Evolutionary conservation across 2,888 invertebrate species (phyloP).

Genomic region (Himalopsyche tibetana): DNA sequence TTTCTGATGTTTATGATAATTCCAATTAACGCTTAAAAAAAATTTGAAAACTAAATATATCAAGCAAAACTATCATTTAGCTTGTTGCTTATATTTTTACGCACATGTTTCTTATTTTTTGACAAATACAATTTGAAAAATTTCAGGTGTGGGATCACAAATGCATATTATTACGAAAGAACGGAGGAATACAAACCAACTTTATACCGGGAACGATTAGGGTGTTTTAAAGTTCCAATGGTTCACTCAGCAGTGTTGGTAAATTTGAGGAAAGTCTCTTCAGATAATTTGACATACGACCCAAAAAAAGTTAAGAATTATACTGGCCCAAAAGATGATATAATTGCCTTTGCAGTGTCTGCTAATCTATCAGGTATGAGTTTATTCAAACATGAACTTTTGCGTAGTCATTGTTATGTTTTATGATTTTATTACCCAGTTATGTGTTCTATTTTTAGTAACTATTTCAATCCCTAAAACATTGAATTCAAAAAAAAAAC

Average conservation of each 20-base stretch:
- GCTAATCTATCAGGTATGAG: constrained; percentile 81
- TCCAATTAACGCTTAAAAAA: no score
- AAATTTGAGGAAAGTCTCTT: constrained; percentile 78
- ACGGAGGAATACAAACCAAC: constrained; percentile 91
- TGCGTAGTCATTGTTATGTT: background rate
- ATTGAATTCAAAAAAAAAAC: background rate
- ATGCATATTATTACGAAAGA: constrained; percentile 88
- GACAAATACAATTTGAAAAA: background rate
- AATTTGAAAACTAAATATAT: no score
- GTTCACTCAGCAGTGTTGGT: constrained; percentile 92
- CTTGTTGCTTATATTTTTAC: no score
- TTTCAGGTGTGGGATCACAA: constrained; percentile 86
- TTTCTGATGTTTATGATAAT: no score
- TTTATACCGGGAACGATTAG: constrained; percentile 80
- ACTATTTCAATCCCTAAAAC: background rate
- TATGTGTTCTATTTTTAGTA: background rate
- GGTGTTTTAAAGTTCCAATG: constrained; percentile 93
- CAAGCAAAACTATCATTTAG: no score
- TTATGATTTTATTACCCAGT: background rate
- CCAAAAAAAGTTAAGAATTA: constrained; percentile 79
- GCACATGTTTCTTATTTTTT: no score
- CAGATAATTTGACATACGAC: constrained; percentile 85
- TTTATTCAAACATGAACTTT: background rate
- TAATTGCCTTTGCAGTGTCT: constrained; percentile 92
- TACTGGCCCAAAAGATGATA: constrained; percentile 91